phyloP scores from a whole-genome alignment of 2,888 invertebrate species.

The Sthenelais limicola region DNA sequence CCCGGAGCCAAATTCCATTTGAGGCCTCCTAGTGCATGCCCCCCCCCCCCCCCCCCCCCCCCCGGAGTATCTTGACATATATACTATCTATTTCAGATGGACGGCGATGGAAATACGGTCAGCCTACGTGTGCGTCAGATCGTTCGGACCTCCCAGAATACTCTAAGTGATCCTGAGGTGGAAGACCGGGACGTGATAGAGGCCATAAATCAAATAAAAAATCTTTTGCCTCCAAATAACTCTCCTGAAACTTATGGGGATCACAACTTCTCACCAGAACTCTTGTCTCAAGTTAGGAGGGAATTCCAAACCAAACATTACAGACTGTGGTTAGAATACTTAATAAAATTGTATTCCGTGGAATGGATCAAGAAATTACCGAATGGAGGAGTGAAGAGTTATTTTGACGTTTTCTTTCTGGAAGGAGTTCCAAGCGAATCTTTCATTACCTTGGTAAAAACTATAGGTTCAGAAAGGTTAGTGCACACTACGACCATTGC shows the following conservation, averaged over 20 bases:
- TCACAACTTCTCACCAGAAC: too few relatives aligned
- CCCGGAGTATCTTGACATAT: too few relatives aligned
- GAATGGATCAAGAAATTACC: slow-evolving; percentile 31
- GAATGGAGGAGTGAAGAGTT: background rate
- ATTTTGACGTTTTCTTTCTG: slow-evolving; percentile 35
- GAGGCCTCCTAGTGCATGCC: too few relatives aligned
- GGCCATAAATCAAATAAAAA: background rate
- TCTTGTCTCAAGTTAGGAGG: background rate
- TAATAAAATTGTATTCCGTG: slow-evolving; percentile 5
- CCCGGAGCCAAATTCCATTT: too few relatives aligned
- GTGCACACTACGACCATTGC: too few relatives aligned
- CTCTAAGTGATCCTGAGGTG: background rate
- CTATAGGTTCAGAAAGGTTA: slow-evolving; percentile 16
- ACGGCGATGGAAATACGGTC: background rate
- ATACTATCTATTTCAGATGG: too few relatives aligned
- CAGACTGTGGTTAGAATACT: slow-evolving; percentile 1
- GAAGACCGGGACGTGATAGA: background rate
- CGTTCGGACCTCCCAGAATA: slow-evolving; percentile 19
- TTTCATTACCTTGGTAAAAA: slow-evolving; percentile 3
- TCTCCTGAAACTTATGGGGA: too few relatives aligned
- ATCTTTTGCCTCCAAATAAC: background rate
- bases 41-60: too few relatives aligned
- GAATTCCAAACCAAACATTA: slow-evolving; percentile 20
- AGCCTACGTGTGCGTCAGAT: slow-evolving; percentile 5
- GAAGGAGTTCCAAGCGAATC: slow-evolving; percentile 18